Base-by-base conservation (phyloP, 2,888 invertebrate species). In the Tenthredo scrophulariae region DNA sequence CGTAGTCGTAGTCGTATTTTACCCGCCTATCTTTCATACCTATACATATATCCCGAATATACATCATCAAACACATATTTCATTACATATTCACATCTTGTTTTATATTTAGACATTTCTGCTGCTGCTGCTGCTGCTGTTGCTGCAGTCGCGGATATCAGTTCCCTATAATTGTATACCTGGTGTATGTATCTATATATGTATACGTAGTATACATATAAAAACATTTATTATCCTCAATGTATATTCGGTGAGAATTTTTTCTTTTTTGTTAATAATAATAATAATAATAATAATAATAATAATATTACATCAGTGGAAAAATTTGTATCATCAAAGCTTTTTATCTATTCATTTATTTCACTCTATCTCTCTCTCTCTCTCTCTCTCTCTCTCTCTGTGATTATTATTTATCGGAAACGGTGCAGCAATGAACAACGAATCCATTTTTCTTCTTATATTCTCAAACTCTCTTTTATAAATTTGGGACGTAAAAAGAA, bases 61-160 rank as follows among this genome's bases (percentile, higher is more conserved):
- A n/a, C n/a, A 54, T 67, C 67, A 67, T 67, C 67, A 67, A 67
- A 67, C 67, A 67, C 29, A 67, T 67, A 67, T 67, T 67, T 67
- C 67, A 67, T 67, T 67, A 33, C 15, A 67, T 67, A 67, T 33
- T 26, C 26, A 29, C 67, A 67, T 26, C 29, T 33, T 33, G 67
- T 33, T 67, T 67, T 67, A 67, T 67, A 33, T 67, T 33, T 67
- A 67, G 67, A 67, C 33, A 18, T 83, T 77, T 72, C 75, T 62
- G 74, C 43, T 43, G 54, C 33, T 26, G 58, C 62, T 65, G 29
- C 26, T n/a, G 62, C 74, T 15, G 83, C 15, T 74, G 22, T 65
- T 5, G n/a, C 22, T 46, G 18, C 33, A 67, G 67, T 33, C 33
- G 18, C 67, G 67, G 33, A 67, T 33, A 67, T 67, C 10, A 62